Evolutionary conservation across 2,888 invertebrate species (phyloP).

Genomic region (Choristoneura rosaceana): DNA sequence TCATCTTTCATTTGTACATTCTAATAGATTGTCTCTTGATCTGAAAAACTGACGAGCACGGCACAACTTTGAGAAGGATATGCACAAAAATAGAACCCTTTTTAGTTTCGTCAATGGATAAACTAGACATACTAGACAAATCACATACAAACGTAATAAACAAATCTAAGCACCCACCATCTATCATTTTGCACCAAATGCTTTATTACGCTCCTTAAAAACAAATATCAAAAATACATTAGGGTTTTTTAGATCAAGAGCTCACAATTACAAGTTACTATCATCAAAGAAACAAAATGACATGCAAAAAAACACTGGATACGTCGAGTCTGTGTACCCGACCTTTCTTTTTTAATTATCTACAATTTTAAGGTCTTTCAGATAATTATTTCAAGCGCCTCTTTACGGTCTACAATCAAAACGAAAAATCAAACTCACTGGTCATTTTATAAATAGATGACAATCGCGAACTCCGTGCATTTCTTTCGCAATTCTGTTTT

Average conservation of each 20-base stretch:
- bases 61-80: not conserved
- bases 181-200: conserved; percentile 28
- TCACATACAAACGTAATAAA: conserved; percentile 9
- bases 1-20: conserved; percentile 7
- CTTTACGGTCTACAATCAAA: not conserved
- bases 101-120: not conserved
- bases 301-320: conserved; percentile 46
- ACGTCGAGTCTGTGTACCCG: conserved; percentile 60
- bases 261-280: conserved; percentile 50
- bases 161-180: conserved; percentile 21
- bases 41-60: conserved; percentile 15
- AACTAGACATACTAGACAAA: conserved; percentile 14
- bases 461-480: not conserved
- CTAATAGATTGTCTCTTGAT: conserved; percentile 21
- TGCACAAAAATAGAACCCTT: not conserved
- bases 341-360: conserved; percentile 58
- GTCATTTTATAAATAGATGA: not conserved
- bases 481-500: not conserved
- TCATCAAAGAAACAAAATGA: conserved; percentile 30
- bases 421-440: not conserved
- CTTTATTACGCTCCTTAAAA: conserved; percentile 5
- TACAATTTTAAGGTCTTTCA: conserved; percentile 55
- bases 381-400: conserved; percentile 10
- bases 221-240: conserved; percentile 8
- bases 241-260: conserved; percentile 30